Base-by-base conservation (phyloP, 2,888 invertebrate genomes). In the Nomada goodeniana region DNA sequence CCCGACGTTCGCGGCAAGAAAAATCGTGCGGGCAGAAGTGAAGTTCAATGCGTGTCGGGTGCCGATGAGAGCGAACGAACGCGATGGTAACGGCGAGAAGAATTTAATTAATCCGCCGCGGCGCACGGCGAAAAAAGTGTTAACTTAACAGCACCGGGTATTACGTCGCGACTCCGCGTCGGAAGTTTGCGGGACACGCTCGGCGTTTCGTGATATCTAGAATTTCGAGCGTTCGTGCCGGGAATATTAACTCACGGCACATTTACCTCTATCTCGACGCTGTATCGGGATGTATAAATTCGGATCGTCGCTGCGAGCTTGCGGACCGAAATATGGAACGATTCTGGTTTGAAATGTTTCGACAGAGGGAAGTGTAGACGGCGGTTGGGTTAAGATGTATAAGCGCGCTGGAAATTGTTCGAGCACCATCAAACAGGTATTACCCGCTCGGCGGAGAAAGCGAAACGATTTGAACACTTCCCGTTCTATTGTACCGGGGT, bases 211-310 rank as follows among this genome's bases (percentile, higher is more conserved):
- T 60, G 74, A 73, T 74, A 74, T 77, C 75, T 76, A 64, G 85
- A 87, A 87, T 85, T 85, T 83, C 86, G 65, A 23, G 65, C 69
- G 63, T 36, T 71, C 78, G 83, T 60, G 80, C 59, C 65, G 71
- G 29, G 85, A 87, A 86, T 86, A 88, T 83, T 86, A 87, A 82
- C 85, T 79, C 70, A 50, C 59, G 79, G 36, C 69, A 70, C 86
- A 72, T 85, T 80, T 83, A 65, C 80, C 76, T 65, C 73, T 72
- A 75, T 82, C 76, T 67, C 63, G 59, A 7, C 64, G 59, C n/a
- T 72, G 53, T 80, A 76, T 81, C 78, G 70, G 4, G 47, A 29
- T 42, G 59, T 71, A 70, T 79, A 75, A 80, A 84, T 80, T 80
- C 72, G 67, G 44, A 73, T 83, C 76, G 76, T 76, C 65, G 70